These are phyloP conservation scores for Noctilio leporinus DNA, from an alignment of 2,113 vertebrate species.

Conservation along the genomic window DNA sequence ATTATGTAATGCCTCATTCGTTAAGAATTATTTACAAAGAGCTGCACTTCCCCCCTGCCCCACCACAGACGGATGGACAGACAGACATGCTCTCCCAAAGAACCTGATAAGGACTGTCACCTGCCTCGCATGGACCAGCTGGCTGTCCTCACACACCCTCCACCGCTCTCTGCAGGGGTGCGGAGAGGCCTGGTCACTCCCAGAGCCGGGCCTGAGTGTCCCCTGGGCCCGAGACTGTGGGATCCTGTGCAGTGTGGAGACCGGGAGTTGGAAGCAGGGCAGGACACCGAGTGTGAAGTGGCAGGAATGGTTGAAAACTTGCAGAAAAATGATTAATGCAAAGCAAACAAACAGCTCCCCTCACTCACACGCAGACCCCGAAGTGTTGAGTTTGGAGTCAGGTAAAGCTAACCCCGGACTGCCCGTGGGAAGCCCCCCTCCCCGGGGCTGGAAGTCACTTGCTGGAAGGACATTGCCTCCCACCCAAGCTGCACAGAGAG, in stretches of 20 bases:
- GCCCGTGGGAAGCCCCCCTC: background rate
- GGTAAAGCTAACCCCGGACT: background rate
- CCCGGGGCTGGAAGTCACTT: background rate
- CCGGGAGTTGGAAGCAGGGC: background rate
- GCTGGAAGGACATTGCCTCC: background rate
- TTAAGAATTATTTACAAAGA: slow-evolving; percentile 75
- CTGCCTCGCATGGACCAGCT: fast-evolving
- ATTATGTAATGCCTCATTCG: slow-evolving; percentile 57
- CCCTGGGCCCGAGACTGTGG: fast-evolving
- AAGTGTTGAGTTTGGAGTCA: background rate
- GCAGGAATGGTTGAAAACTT: background rate
- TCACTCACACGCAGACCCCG: background rate
- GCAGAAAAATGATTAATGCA: background rate
- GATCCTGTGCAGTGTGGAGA: fast-evolving
- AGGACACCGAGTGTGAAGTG: fast-evolving
- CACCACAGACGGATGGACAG: background rate
- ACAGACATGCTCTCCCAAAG: background rate
- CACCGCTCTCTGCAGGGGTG: fast-evolving
- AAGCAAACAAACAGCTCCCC: background rate
- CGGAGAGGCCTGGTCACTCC: background rate
- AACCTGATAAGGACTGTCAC: no score
- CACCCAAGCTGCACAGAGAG: background rate
- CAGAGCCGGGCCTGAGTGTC: no score
- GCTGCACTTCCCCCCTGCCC: background rate
- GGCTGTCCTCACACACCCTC: background rate